phyloP scores from a whole-genome alignment of 1,140 invertebrate genomes.

The Bombus confusus region DNA sequence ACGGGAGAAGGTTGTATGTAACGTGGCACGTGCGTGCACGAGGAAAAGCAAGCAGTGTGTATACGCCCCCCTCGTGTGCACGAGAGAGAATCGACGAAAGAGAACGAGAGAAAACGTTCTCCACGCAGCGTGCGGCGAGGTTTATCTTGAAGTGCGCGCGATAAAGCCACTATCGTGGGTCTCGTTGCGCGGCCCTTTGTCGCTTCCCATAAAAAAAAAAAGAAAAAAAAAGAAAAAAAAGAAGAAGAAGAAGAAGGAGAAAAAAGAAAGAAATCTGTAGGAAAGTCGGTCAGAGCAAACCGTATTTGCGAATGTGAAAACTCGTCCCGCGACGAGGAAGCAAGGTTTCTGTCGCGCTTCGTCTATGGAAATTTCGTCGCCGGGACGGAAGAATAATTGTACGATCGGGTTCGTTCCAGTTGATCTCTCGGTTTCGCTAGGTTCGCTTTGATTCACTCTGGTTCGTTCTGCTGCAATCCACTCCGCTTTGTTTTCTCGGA shows the following conservation, averaged over 20 bases:
- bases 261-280: not conserved
- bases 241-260: not conserved
- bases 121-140: constrained; percentile 38
- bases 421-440: not conserved
- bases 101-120: not conserved
- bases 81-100: constrained; percentile 21
- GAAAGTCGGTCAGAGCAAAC: not conserved
- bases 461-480: not conserved
- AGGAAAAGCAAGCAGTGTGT: constrained; percentile 23
- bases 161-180: constrained; percentile 68
- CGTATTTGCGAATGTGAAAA: no score
- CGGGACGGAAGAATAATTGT: not conserved
- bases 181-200: constrained; percentile 15
- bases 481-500: not conserved
- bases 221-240: not conserved
- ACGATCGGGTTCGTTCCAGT: not conserved
- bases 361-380: not conserved
- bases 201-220: not conserved
- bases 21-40: constrained; percentile 43
- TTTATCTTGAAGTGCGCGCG: constrained; percentile 64
- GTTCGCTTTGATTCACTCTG: not conserved
- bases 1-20: not conserved
- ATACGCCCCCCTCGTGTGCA: constrained; percentile 46
- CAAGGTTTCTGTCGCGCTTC: no score
- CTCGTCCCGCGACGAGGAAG: no score